Evolutionary conservation across 64 coral and sea anemone species (phyloP).

Genomic region (Platygyra sinensis): DNA sequence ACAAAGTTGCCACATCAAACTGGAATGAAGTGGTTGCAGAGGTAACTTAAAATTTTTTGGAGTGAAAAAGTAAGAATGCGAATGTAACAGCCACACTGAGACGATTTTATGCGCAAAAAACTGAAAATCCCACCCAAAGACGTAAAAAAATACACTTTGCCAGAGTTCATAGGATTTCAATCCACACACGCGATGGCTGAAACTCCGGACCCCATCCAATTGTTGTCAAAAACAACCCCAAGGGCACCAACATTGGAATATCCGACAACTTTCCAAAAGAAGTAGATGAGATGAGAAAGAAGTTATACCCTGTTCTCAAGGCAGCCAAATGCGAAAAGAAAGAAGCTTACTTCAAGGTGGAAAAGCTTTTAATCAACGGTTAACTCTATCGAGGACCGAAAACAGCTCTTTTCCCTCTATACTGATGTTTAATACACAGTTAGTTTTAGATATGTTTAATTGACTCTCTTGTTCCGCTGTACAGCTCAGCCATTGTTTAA

Average conservation of each 20-base stretch:
- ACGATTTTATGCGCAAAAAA: neutral
- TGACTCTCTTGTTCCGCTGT: too few relatives aligned
- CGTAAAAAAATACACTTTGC: neutral
- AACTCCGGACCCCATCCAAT: neutral
- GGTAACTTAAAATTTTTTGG: constrained; percentile 22
- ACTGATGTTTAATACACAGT: too few relatives aligned
- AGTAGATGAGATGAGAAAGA: constrained; percentile 3
- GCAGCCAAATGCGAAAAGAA: constrained; percentile 4
- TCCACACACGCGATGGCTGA: neutral
- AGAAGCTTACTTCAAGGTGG: neutral
- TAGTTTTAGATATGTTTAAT: too few relatives aligned
- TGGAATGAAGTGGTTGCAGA: constrained; percentile 6
- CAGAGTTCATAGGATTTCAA: neutral
- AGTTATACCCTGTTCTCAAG: neutral
- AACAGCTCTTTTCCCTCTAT: constrained; percentile 8
- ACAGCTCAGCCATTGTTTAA: too few relatives aligned
- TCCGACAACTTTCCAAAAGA: constrained; percentile 7
- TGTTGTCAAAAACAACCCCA: neutral
- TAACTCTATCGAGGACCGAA: too few relatives aligned
- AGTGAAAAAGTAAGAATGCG: neutral
- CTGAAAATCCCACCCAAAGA: neutral
- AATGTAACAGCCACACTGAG: neutral
- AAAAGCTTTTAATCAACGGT: constrained; percentile 10
- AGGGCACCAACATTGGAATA: constrained; percentile 9
- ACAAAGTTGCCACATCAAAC: neutral